Base-by-base conservation (phyloP, 2,888 invertebrate species). In the Polymixis flavicincta region DNA sequence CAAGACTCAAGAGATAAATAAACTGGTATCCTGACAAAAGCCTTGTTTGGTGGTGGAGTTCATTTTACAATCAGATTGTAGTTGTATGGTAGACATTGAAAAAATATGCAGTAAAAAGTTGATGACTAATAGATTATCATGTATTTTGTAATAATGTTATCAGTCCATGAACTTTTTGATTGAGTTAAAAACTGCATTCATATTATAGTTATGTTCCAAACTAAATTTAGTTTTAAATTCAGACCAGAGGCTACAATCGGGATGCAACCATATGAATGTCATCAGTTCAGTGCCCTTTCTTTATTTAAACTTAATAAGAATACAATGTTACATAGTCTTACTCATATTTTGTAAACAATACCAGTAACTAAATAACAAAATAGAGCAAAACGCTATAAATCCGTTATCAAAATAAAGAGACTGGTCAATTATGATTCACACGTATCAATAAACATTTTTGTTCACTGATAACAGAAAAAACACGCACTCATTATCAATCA, bases 391-490 rank as follows among this genome's bases (percentile, higher is more conserved):
- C 70, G 55, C 37, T 71, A 63, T 70, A 77, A 76, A 73, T 72
- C 32, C 74, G 74, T 68, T 85, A 85, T 85, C 83, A 79, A 82
- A 78, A 77, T 67, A 61, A 61, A 42, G 71, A 80, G 74, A 78
- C 64, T 78, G 82, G 60, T 74, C 55, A 78, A 76, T 73, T 67
- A 81, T 87, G 88, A 87, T 78, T 85, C 88, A 87, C 45, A 77
- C 76, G 28, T 71, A 78, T 83, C 77, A 87, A 85, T 87, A 86
- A 84, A 82, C 80, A 84, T 80, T 87, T 84, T 87, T 64, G 78
- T 84, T 78, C 71, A 77, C 85, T 88, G 91, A 90, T 91, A 91
- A 89, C 86, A 83, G 60, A 79, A 77, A 84, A 85, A 82, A 73
- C 76, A 81, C 74, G 65, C 64, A 74, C 57, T 60, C 71, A 84